Percentiles rank a stretch among this genome's conserved stretches.
Evolutionary conservation across 2,888 invertebrate genomes (phyloP).

Genomic region (Cerceris ruficornis): DNA sequence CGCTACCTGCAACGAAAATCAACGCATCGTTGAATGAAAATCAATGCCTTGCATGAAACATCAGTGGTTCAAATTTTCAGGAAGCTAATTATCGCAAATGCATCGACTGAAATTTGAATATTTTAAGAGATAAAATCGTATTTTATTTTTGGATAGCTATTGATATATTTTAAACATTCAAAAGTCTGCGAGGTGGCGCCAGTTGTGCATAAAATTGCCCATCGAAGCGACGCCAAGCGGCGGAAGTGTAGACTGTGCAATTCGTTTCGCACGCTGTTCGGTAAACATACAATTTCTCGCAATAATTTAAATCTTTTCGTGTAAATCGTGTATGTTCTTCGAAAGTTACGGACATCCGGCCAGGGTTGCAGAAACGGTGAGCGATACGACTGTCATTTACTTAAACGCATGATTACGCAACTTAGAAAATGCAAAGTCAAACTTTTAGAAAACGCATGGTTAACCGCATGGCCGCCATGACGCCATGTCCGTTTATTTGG

Average conservation of each 20-base stretch:
- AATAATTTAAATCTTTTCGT: background rate
- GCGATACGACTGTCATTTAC: background rate
- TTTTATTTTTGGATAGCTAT: too few species aligned
- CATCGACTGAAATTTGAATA: too few species aligned
- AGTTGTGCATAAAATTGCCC: background rate
- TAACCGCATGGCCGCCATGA: conserved; percentile 35
- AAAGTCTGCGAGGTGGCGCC: conserved; percentile 2
- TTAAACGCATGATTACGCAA: background rate
- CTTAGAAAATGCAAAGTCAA: background rate
- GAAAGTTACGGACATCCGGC: background rate
- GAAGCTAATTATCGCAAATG: too few species aligned
- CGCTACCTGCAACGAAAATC: too few species aligned
- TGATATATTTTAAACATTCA: background rate
- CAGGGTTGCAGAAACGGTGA: background rate
- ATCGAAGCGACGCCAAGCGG: conserved; percentile 1
- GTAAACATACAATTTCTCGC: background rate
- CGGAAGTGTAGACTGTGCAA: background rate
- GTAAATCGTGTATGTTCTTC: background rate
- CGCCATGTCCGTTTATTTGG: conserved; percentile 51
- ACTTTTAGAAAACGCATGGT: conserved; percentile 20
- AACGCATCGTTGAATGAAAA: too few species aligned
- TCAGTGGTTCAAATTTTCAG: too few species aligned
- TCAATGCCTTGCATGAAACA: too few species aligned
- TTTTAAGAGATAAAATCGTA: too few species aligned
- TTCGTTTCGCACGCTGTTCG: background rate